These are phyloP conservation scores for Chelonus insularis DNA, from an alignment of 1,140 invertebrate genomes.

Conservation along the genomic window DNA sequence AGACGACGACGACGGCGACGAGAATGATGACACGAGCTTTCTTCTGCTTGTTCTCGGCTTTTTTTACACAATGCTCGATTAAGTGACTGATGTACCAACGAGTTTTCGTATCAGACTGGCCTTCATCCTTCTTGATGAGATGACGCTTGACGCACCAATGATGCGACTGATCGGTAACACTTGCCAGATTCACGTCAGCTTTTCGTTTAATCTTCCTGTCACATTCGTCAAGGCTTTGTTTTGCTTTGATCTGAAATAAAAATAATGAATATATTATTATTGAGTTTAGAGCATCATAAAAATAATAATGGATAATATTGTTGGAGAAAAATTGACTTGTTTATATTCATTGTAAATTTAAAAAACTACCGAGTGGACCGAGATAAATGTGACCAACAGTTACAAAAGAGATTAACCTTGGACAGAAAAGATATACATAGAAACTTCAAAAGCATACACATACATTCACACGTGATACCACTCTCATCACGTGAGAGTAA, in stretches of 20 bases:
- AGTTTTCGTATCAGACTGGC: slow-evolving; percentile 28
- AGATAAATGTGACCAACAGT: neutral
- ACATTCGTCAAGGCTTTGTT: neutral
- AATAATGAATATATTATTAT: too few species aligned
- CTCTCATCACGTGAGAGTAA: neutral
- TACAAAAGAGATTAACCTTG: neutral
- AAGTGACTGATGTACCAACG: slow-evolving; percentile 39
- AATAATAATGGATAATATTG: too few species aligned
- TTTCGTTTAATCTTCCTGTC: neutral
- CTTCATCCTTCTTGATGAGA: slow-evolving; percentile 33
- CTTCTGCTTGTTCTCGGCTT: neutral
- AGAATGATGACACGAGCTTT: neutral
- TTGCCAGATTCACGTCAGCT: slow-evolving; percentile 8
- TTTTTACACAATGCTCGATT: slow-evolving; percentile 14
- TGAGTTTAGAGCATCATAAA: too few species aligned
- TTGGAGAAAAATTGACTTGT: too few species aligned
- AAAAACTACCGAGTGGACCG: neutral
- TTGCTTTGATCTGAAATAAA: neutral
- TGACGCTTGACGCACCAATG: slow-evolving; percentile 14
- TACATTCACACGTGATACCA: too few species aligned
- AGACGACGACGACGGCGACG: slow-evolving; percentile 27
- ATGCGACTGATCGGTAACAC: neutral
- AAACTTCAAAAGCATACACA: neutral
- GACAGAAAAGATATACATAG: neutral
- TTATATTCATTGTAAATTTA: neutral